Conservation (phyloP, 1,140 invertebrate species). For the Aporrectodea caliginosa region DNA sequence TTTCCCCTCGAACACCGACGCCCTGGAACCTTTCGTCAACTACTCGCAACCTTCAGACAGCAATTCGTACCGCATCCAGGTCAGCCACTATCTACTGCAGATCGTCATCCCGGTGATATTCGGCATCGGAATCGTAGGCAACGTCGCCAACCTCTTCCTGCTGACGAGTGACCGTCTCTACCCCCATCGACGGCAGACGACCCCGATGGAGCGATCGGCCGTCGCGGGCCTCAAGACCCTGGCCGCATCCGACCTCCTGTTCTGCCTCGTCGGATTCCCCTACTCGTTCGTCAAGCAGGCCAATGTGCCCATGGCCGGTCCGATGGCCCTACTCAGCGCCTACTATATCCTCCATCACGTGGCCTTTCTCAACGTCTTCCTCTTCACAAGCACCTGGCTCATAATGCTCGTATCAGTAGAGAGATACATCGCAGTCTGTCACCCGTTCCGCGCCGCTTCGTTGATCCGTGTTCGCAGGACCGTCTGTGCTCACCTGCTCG, state of each 20-base stretch:
- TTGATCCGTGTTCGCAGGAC: neutral
- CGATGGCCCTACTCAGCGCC: neutral
- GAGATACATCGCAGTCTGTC: conserved; percentile 21
- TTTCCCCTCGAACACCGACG: too few species aligned
- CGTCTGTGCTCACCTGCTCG: neutral
- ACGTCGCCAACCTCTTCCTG: neutral
- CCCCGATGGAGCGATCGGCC: neutral
- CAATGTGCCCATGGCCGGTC: neutral
- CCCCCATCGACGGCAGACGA: neutral
- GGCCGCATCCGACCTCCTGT: conserved; percentile 21
- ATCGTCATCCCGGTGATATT: neutral
- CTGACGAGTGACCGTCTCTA: neutral
- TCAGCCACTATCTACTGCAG: neutral
- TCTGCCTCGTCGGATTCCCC: conserved; percentile 18
- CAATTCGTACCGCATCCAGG: neutral
- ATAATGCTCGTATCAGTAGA: conserved; percentile 13
- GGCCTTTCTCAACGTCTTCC: conserved; percentile 25
- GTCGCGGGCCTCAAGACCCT: conserved; percentile 12
- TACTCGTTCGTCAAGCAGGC: neutral
- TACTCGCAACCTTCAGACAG: neutral
- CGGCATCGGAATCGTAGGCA: neutral
- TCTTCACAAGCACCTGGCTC: conserved; percentile 28
- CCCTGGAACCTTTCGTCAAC: too few species aligned
- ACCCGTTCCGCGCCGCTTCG: conserved; percentile 15
- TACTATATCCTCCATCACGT: conserved; percentile 9